These are phyloP conservation scores for Andrena marginata DNA, from an alignment of 2,888 invertebrate species.

Conservation along the genomic window DNA sequence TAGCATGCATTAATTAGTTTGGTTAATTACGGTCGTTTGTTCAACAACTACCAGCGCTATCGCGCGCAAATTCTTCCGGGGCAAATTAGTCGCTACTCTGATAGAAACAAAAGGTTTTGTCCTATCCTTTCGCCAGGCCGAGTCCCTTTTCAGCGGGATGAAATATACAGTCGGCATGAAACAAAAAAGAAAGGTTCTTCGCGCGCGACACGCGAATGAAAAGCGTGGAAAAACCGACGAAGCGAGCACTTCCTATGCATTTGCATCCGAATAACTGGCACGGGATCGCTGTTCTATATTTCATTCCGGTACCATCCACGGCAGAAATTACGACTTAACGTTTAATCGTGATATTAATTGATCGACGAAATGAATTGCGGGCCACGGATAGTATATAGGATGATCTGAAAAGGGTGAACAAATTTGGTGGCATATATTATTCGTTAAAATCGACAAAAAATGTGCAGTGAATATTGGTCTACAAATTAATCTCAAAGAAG, in stretches of 20 bases:
- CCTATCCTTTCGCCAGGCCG: not conserved
- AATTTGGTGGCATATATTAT: no score
- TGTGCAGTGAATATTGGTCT: no score
- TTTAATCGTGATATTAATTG: slow-evolving; percentile 21
- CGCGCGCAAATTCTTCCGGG: not conserved
- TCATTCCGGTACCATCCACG: not conserved
- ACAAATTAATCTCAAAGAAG: no score
- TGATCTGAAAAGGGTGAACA: no score
- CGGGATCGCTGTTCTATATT: slow-evolving; percentile 8
- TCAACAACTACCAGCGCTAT: not conserved
- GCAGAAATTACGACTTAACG: not conserved
- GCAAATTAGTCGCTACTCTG: not conserved
- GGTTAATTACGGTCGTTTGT: not conserved
- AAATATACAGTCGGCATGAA: slow-evolving; percentile 24
- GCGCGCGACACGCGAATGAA: slow-evolving; percentile 18
- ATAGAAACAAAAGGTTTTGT: slow-evolving; percentile 6
- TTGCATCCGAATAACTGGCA: slow-evolving; percentile 39
- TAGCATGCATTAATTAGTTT: not conserved
- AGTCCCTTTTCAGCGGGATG: slow-evolving; percentile 15
- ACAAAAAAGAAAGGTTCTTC: not conserved
- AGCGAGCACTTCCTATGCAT: slow-evolving; percentile 11
- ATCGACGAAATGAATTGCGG: slow-evolving; percentile 11
- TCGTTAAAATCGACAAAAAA: no score
- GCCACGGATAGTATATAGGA: no score
- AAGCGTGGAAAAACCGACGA: slow-evolving; percentile 14